Conservation (phyloP, 2,113 vertebrate genomes). For the Antennarius striatus region DNA sequence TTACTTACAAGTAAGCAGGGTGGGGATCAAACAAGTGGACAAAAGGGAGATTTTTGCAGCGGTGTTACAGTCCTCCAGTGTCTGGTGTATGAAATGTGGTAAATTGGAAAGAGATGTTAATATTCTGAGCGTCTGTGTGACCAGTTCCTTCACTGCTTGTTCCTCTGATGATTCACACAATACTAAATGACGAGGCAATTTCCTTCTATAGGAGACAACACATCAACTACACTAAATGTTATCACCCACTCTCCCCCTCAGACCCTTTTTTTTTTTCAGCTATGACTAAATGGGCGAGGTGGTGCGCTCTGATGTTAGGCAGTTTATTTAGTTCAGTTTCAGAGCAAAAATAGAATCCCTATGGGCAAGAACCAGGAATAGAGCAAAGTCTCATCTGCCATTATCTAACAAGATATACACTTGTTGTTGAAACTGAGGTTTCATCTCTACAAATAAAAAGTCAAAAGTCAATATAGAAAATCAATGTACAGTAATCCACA, state of each 20-base stretch:
- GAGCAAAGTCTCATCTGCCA: slow-evolving; percentile 2
- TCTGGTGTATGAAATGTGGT: slow-evolving; percentile 23
- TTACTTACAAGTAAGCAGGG: slow-evolving; percentile 14
- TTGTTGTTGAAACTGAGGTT: background rate
- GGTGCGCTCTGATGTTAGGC: slow-evolving; percentile 27
- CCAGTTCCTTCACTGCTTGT: slow-evolving; percentile 10
- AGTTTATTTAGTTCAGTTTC: slow-evolving; percentile 35
- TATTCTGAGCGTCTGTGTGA: background rate
- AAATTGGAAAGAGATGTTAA: slow-evolving; percentile 20
- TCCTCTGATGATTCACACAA: slow-evolving; percentile 34
- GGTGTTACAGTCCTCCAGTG: slow-evolving; percentile 7
- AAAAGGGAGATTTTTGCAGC: slow-evolving; percentile 4
- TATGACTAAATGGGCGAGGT: slow-evolving; percentile 22
- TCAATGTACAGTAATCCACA: background rate
- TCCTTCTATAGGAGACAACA: slow-evolving; percentile 8
- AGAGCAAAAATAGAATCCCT: slow-evolving; percentile 7
- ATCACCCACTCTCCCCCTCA: slow-evolving; percentile 5
- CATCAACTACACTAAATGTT: slow-evolving; percentile 14
- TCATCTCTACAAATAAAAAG: background rate
- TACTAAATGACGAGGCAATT: slow-evolving; percentile 10
- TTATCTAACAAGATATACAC: background rate
- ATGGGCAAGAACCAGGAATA: slow-evolving; percentile 3
- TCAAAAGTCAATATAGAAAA: too few relatives aligned
- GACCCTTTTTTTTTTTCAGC: background rate
- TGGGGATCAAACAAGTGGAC: slow-evolving; percentile 3